Conservation (phyloP, 2,113 vertebrate species). For the Pardalotus punctatus region DNA sequence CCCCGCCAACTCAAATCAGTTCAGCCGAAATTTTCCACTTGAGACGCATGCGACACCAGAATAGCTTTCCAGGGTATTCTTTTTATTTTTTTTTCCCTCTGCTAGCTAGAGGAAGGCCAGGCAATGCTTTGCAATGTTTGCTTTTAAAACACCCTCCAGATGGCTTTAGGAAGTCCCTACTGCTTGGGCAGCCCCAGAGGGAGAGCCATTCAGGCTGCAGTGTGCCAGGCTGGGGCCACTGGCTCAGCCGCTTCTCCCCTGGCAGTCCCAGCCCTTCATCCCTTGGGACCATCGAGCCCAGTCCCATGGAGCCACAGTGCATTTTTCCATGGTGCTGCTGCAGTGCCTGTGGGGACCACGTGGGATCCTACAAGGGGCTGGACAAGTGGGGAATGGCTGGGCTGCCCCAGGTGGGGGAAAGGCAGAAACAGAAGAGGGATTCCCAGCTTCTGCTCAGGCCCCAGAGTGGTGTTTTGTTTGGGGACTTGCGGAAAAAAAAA, state of each 20-base stretch:
- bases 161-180: background rate
- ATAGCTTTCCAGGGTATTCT: background rate
- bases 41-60: background rate
- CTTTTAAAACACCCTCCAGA: background rate
- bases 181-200: background rate
- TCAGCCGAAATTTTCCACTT: constrained; percentile 35
- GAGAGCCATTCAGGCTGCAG: background rate
- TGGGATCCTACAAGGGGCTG: background rate
- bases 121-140: background rate
- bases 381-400: background rate
- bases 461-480: background rate
- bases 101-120: background rate
- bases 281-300: accelerated
- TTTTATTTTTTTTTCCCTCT: accelerated
- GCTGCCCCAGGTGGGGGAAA: background rate
- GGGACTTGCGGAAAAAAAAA: background rate
- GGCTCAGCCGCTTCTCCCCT: accelerated
- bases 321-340: background rate
- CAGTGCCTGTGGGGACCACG: accelerated
- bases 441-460: background rate
- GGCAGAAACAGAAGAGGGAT: background rate
- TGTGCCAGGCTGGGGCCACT: accelerated
- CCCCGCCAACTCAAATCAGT: background rate
- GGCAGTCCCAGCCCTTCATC: background rate
- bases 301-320: accelerated